Evolutionary conservation across 2,797 vertebrate species (phyloP), one percentile per base, ranked within the genome.

Genomic region (Nyctalus aviator): DNA sequence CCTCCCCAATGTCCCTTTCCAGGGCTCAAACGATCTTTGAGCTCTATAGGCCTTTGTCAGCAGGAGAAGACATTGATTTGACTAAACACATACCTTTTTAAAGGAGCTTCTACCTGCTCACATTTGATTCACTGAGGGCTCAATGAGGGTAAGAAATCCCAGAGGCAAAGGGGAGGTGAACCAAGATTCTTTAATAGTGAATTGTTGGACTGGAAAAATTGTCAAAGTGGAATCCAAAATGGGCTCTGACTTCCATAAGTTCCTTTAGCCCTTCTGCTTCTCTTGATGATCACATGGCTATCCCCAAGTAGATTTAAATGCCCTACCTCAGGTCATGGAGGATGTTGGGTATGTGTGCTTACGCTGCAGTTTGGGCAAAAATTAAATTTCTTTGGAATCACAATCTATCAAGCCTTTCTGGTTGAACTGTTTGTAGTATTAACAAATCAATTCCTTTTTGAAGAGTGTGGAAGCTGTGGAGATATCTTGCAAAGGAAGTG

Each of bases 301-400:
- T 1, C 55, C 66, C 50, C 55, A 57, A 48, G 44, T 55, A 48
- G 92, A 32, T 27, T 46, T 71, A 17, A 41, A 41, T 25, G 14
- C 7, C 44, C 13, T 10, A 0, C 2, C 17, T 11, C 55, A 77
- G 75, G 25, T 11, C 21, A 23, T 0, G 4, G 53, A 32, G 11
- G 3, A 8, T 30, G 3, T 35, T 25, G n/a, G 21, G 14, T 6
- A 30, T 46, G 15, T 73, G 18, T 53, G 3, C 78, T 55, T 27
- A 35, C 72, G 53, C n/a, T 37, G 66, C 35, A 75, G 20, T 64
- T 27, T 75, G 69, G 87, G 9, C 17, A 68, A 91, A 50, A 50
- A 90, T 82, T 55, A 35, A 13, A 76, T 90, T 93, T 90, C 73
- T 76, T 9, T 77, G 84, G 50, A 73, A 32, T 88, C 66, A 76